Evolutionary conservation across 2,113 vertebrate species (phyloP).

Genomic region (Sterna hirundo): DNA sequence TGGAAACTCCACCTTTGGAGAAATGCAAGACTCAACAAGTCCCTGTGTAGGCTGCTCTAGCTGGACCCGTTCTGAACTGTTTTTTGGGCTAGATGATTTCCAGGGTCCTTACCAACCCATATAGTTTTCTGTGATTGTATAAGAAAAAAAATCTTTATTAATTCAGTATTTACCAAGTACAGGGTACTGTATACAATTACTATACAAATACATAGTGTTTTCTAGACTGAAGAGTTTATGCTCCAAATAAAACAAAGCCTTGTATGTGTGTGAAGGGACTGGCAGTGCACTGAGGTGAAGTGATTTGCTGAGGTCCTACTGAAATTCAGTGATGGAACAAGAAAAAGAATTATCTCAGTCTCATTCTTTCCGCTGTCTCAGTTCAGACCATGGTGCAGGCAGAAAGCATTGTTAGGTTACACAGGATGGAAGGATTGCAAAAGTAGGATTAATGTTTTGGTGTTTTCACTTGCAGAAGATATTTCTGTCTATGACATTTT

Average conservation of each 20-base stretch:
- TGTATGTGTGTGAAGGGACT: background rate
- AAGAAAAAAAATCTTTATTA: background rate
- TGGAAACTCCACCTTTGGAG: background rate
- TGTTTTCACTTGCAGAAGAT: background rate
- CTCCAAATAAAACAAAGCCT: background rate
- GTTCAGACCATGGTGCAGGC: background rate
- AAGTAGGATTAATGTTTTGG: background rate
- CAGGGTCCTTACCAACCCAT: background rate
- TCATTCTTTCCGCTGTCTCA: background rate
- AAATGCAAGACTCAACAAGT: background rate
- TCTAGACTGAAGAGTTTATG: background rate
- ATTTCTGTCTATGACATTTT: slow-evolving; percentile 37
- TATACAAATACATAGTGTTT: background rate
- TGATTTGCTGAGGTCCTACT: background rate
- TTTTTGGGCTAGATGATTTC: background rate
- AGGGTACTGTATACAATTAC: background rate
- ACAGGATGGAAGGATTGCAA: slow-evolving; percentile 14
- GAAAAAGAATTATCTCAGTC: background rate
- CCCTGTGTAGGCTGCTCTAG: background rate
- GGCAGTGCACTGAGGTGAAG: background rate
- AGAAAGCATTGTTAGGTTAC: background rate
- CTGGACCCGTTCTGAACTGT: background rate
- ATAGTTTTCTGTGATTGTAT: background rate
- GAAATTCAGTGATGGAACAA: background rate
- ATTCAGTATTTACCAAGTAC: background rate